Evolutionary conservation across 2,113 vertebrate genomes (phyloP), one percentile per base, ranked within the genome.

Genomic region (Barnardius zonarius): DNA sequence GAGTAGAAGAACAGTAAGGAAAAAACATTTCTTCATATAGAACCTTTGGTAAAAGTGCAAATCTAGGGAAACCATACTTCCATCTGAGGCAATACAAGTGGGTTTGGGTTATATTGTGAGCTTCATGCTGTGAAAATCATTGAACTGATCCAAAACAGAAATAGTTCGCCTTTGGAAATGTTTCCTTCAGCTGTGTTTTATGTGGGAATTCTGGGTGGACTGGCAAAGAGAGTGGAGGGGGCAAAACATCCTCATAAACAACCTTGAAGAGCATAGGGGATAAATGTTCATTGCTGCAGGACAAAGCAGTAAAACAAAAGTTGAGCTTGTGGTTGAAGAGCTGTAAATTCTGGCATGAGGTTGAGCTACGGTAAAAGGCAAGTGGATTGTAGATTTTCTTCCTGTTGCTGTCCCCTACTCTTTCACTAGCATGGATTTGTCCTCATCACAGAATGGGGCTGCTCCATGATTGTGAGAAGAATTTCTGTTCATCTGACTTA

Each of bases 181-280:
- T 77, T 90, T 75, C 24, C 48, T 57, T 76, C 37, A 41, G 0
- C 49, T 59, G 2, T 10, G 37, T 41, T 64, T 44, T 30, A 43
- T 30, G 11, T 61, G 41, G 57, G 62, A 88, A 39, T 88, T 68
- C 35, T 72, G 41, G 19, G 37, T 44, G 63, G 15, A 20, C 2
- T 19, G 17, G 33, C 83, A 23, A 52, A 75, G 25, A 39, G 81
- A 67, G 25, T 20, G 20, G 24, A 77, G 11, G 17, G 15, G 33
- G 11, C 5, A 49, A 66, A 83, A n/a, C 10, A 62, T 74, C 33
- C 33, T 66, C 0, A 0, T 39, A 28, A 1, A 1, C 8, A 41
- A 62, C 68, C 48, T 35, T 9, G 44, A 86, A 86, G 61, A 81
- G 23, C 37, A 8, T 14, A 37, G 48, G 43, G 18, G 18, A 57